These are phyloP conservation scores for Falco cherrug DNA, from an alignment of 2,797 vertebrate genomes.

Conservation along the genomic window DNA sequence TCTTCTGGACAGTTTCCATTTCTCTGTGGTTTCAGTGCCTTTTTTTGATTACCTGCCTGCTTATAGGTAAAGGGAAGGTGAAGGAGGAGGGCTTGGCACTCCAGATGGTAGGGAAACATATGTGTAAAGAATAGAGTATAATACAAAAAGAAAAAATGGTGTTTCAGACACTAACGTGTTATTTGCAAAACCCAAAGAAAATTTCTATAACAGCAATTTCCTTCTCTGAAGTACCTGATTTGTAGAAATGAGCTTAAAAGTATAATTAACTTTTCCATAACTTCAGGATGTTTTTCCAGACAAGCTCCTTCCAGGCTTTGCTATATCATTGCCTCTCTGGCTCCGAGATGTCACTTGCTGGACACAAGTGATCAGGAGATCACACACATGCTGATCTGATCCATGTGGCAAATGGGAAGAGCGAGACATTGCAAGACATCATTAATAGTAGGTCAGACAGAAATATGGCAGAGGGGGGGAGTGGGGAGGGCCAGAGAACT, in stretches of 20 bases:
- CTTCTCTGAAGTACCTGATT: not conserved
- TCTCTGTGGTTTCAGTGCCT: not conserved
- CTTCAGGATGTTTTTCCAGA: not conserved
- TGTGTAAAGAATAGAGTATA: not conserved
- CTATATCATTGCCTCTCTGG: not conserved
- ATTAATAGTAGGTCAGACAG: not conserved
- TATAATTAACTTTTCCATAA: not conserved
- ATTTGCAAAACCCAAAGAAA: not conserved
- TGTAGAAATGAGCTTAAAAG: not conserved
- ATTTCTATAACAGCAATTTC: not conserved
- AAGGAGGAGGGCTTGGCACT: not conserved
- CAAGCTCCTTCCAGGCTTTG: not conserved
- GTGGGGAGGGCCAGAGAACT: not conserved
- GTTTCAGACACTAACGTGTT: not conserved
- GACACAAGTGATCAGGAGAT: not conserved
- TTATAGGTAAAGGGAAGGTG: not conserved
- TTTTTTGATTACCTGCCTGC: not conserved
- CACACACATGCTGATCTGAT: not conserved
- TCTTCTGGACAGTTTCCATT: not conserved
- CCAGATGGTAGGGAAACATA: not conserved
- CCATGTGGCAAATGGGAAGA: not conserved
- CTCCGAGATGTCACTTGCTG: not conserved
- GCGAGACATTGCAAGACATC: not conserved
- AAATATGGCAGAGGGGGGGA: not conserved
- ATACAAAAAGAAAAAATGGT: not conserved